Conservation (phyloP, 2,797 vertebrate species). For the Benthosema pterotum region DNA sequence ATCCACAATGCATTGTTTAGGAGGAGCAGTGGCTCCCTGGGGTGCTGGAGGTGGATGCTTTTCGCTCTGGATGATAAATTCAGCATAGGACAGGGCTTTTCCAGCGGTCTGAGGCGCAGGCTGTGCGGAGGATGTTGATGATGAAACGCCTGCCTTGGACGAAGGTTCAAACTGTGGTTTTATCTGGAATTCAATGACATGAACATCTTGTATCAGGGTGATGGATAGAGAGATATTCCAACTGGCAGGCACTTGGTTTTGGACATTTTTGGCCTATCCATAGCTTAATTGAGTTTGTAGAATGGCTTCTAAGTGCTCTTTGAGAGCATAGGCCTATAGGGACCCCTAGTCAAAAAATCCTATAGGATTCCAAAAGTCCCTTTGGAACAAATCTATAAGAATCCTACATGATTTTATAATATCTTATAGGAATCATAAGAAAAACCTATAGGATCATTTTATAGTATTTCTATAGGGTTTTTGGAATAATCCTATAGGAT, state of each 20-base stretch:
- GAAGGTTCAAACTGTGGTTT: constrained; percentile 75
- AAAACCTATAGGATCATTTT: no score
- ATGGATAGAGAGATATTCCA: background rate
- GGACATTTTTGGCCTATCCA: background rate
- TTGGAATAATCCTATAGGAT: no score
- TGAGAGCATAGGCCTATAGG: no score
- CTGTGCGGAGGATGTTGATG: constrained; percentile 18
- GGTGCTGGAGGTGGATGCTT: constrained; percentile 23
- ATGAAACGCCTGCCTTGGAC: constrained; percentile 43
- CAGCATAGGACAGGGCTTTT: constrained; percentile 74
- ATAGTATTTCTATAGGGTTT: no score
- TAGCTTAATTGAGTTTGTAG: no score
- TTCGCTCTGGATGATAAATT: constrained; percentile 78
- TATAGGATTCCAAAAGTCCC: no score
- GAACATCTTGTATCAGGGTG: background rate
- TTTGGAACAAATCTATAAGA: no score
- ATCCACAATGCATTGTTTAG: constrained; percentile 19
- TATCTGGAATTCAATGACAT: constrained; percentile 58
- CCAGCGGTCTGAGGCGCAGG: constrained; percentile 22
- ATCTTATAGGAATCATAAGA: no score
- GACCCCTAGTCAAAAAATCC: no score
- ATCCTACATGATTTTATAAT: no score
- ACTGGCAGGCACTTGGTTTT: background rate
- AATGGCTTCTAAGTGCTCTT: no score
- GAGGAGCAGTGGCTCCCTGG: background rate